Evolutionary conservation across 2,113 vertebrate genomes (phyloP).

Genomic region (Nanger granti): DNA sequence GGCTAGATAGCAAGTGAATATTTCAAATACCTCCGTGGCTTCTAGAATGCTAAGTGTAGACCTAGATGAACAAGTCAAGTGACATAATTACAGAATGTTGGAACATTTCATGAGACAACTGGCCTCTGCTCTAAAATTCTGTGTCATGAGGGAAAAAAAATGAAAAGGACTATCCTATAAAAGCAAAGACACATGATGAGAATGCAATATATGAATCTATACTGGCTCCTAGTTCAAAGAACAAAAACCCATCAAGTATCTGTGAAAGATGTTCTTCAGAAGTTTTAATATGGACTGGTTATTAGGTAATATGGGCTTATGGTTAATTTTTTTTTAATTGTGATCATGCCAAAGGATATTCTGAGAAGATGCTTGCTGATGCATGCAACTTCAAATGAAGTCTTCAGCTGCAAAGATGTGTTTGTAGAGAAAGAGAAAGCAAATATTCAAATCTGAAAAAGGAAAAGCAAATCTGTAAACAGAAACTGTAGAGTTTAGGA

Average conservation of each 20-base stretch:
- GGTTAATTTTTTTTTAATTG: not conserved
- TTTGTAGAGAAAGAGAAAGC: not conserved
- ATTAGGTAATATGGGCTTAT: not conserved
- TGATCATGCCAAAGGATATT: not conserved
- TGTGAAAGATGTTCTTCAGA: not conserved
- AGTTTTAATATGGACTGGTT: constrained; percentile 6
- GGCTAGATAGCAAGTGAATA: not conserved
- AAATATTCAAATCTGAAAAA: not conserved
- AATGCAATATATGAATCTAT: not conserved
- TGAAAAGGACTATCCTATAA: not conserved
- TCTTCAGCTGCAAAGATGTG: not conserved
- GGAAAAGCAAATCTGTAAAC: not conserved
- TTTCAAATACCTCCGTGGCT: not conserved
- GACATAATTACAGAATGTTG: not conserved
- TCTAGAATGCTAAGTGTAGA: constrained; percentile 2
- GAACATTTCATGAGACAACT: not conserved
- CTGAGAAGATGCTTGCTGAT: not conserved
- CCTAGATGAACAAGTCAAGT: not conserved
- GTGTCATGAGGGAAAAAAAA: not conserved
- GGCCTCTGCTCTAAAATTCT: not conserved
- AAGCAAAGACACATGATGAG: constrained; percentile 6
- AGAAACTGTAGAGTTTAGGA: not conserved
- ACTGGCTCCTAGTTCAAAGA: not conserved
- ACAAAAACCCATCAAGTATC: not conserved
- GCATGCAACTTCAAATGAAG: not conserved